Percentiles rank a stretch among this genome's conserved stretches.
These are phyloP conservation scores for Zaprionus capensis DNA, from an alignment of 1,140 invertebrate genomes.

Conservation along the genomic window DNA sequence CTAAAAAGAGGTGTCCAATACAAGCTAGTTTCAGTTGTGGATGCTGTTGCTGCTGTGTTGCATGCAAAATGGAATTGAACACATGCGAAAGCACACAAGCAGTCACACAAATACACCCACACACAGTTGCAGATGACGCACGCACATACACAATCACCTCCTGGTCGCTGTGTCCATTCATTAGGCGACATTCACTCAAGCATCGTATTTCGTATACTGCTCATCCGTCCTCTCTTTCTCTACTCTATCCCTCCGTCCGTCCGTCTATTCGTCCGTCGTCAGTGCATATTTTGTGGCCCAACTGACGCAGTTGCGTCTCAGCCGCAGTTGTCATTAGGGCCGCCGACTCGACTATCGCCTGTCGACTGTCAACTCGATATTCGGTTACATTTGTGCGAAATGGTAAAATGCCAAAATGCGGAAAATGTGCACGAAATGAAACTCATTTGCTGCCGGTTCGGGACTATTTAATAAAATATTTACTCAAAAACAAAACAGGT, in stretches of 20 bases:
- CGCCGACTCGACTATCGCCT: constrained; percentile 11
- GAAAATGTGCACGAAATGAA: constrained; percentile 39
- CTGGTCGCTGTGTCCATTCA: constrained; percentile 56
- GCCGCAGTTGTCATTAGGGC: constrained; percentile 24
- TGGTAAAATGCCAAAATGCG: constrained; percentile 17
- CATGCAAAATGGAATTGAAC: constrained; percentile 55
- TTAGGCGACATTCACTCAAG: constrained; percentile 58
- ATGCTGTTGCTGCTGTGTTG: constrained; percentile 7
- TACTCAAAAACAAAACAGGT: constrained; percentile 63
- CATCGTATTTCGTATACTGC: constrained; percentile 53
- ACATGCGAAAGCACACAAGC: constrained; percentile 34
- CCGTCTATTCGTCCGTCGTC: constrained; percentile 37
- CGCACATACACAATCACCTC: constrained; percentile 13
- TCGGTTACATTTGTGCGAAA: constrained; percentile 59
- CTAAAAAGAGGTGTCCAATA: constrained; percentile 37
- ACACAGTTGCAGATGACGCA: neutral
- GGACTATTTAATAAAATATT: constrained; percentile 68
- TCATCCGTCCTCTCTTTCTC: neutral
- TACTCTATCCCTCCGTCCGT: neutral
- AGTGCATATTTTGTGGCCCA: constrained; percentile 47
- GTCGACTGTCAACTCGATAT: constrained; percentile 48
- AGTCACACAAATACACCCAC: neutral
- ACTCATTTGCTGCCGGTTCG: constrained; percentile 49
- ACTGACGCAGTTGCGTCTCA: constrained; percentile 1
- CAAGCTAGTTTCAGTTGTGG: constrained; percentile 8